A percentile compares a stretch with the other conserved stretches of the same genome.
These are phyloP conservation scores for Temnothorax longispinosus DNA, from an alignment of 1,140 invertebrate genomes.

Conservation along the genomic window DNA sequence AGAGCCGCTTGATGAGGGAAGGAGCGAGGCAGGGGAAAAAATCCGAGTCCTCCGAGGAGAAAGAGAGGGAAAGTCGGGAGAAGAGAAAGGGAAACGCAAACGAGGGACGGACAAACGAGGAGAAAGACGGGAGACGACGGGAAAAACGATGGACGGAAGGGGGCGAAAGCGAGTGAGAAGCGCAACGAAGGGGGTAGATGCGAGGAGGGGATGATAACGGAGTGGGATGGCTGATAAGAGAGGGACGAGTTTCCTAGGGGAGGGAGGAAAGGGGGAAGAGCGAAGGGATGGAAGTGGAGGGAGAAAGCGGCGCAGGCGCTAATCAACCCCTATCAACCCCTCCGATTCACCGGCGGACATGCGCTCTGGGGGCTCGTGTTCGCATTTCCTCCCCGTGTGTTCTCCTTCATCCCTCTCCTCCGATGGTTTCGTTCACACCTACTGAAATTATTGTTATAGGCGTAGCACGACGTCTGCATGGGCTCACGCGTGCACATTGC, in stretches of 20 bases:
- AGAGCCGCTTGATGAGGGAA: conserved; percentile 29
- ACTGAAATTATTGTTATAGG: conserved; percentile 82
- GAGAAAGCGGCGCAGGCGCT: conserved; percentile 66
- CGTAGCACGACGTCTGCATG: conserved; percentile 78
- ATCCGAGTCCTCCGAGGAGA: background rate
- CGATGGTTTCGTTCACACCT: conserved; percentile 81
- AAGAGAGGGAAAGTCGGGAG: conserved; percentile 53
- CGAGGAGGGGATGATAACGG: conserved; percentile 15
- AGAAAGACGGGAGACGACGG: conserved; percentile 14
- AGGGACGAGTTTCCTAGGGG: conserved; percentile 9
- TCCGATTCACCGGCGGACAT: conserved; percentile 60
- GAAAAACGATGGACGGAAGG: conserved; percentile 34
- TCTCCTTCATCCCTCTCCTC: conserved; percentile 20
- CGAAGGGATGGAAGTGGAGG: conserved; percentile 20
- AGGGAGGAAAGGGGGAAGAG: conserved; percentile 38
- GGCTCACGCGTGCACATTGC: conserved; percentile 59
- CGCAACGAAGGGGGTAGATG: background rate
- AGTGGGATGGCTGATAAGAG: conserved; percentile 43
- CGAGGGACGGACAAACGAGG: background rate
- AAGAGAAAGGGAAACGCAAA: conserved; percentile 47
- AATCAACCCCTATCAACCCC: conserved; percentile 54
- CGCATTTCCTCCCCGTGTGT: conserved; percentile 53
- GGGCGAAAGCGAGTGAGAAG: conserved; percentile 28
- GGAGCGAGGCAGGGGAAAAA: conserved; percentile 18
- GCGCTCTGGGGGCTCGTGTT: conserved; percentile 66